Conservation (phyloP, 2,113 vertebrate species). For the Apteryx owenii region DNA sequence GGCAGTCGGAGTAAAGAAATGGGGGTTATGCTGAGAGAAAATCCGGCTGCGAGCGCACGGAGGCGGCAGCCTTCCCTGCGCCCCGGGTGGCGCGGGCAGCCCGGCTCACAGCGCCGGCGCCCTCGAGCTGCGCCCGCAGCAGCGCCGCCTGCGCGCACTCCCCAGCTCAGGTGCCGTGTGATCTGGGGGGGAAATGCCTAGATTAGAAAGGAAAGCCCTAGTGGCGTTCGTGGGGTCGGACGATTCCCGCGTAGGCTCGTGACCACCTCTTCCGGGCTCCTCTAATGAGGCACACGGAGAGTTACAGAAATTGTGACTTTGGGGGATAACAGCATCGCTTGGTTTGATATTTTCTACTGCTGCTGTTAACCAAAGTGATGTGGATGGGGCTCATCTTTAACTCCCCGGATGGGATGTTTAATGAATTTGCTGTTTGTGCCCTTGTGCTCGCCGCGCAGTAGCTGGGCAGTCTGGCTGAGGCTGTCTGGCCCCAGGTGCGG, state of each 20-base stretch:
- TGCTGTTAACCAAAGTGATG: neutral
- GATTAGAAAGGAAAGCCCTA: neutral
- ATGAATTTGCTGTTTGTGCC: neutral
- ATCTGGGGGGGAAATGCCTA: neutral
- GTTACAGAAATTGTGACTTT: neutral
- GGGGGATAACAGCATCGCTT: accelerated
- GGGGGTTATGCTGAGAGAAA: neutral
- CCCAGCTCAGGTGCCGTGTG: neutral
- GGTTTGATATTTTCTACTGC: neutral
- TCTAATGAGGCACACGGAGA: neutral
- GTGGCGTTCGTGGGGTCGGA: neutral
- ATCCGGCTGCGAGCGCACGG: neutral
- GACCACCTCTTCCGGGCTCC: neutral
- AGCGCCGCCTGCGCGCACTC: too few relatives aligned
- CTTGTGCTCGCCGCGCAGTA: neutral
- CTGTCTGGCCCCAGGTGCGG: neutral
- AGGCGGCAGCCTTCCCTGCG: accelerated
- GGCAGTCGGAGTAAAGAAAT: neutral
- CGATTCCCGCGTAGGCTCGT: neutral
- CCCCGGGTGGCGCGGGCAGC: neutral
- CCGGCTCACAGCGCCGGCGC: too few relatives aligned
- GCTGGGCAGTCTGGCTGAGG: neutral
- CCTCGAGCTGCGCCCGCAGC: too few relatives aligned
- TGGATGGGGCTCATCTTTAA: neutral
- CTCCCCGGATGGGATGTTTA: neutral